phyloP scores from a whole-genome alignment of 1,140 invertebrate species.

The Zaprionus ghesquierei region DNA sequence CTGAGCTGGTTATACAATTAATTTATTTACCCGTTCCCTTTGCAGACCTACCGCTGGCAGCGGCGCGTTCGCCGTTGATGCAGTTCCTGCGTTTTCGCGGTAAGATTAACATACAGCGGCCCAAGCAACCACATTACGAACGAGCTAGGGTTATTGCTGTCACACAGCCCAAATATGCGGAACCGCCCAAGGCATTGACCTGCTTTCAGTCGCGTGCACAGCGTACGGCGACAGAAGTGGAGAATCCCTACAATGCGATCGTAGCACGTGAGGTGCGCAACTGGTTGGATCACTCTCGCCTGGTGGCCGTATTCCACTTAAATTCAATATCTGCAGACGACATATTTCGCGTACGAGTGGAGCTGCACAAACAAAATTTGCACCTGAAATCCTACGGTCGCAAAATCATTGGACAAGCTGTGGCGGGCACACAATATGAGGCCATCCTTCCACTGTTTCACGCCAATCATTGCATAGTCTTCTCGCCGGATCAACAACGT shows the following conservation, averaged over 20 bases:
- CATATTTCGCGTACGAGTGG: constrained; percentile 85
- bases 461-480: constrained; percentile 85
- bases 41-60: constrained; percentile 68
- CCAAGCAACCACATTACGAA: constrained; percentile 86
- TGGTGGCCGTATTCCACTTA: constrained; percentile 87
- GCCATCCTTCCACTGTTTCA: constrained; percentile 84
- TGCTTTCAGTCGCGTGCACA: constrained; percentile 57
- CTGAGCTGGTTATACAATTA: constrained; percentile 44
- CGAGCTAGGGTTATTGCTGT: constrained; percentile 86
- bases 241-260: constrained; percentile 88
- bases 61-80: constrained; percentile 80
- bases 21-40: constrained; percentile 14
- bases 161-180: constrained; percentile 84
- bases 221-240: constrained; percentile 59
- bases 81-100: constrained; percentile 86
- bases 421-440: constrained; percentile 86
- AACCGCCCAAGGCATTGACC: constrained; percentile 41
- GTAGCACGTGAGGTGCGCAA: constrained; percentile 87
- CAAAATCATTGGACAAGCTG: constrained; percentile 85
- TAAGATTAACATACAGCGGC: constrained; percentile 90
- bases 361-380: constrained; percentile 86
- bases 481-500: constrained; percentile 85
- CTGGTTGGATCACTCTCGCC: constrained; percentile 87
- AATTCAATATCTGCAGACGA: constrained; percentile 87
- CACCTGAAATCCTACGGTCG: constrained; percentile 86